phyloP scores from a whole-genome alignment of 1,140 invertebrate species.

The Drosophila bocki region DNA sequence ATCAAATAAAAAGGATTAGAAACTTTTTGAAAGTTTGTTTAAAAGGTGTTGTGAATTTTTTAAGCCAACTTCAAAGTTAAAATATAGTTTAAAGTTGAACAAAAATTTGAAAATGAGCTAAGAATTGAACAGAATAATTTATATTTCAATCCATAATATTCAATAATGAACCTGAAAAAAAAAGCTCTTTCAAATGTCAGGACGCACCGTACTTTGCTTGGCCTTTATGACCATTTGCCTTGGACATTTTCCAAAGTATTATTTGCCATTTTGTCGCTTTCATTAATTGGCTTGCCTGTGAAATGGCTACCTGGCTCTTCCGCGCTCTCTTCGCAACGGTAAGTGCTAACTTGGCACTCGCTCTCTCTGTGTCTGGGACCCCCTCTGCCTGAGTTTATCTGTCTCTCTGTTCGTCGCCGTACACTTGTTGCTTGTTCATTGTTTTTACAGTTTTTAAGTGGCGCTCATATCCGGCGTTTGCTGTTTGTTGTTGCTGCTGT shows the following conservation, averaged over 20 bases:
- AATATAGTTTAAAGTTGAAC: too few relatives aligned
- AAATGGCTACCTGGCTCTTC: slow-evolving; percentile 49
- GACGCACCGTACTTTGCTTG: neutral
- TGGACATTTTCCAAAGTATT: slow-evolving; percentile 46
- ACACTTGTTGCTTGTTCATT: slow-evolving; percentile 76
- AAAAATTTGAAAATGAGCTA: too few relatives aligned
- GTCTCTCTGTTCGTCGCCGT: slow-evolving; percentile 20
- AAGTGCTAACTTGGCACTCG: slow-evolving; percentile 53
- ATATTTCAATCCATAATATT: too few relatives aligned
- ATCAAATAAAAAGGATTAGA: too few relatives aligned
- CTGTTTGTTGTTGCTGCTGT: slow-evolving; percentile 52
- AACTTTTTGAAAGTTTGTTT: too few relatives aligned
- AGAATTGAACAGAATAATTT: too few relatives aligned
- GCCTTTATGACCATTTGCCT: slow-evolving; percentile 15
- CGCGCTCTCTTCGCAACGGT: slow-evolving; percentile 44
- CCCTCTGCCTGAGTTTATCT: slow-evolving; percentile 15
- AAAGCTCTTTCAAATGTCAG: neutral
- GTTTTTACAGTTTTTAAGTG: slow-evolving; percentile 83
- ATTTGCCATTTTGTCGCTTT: slow-evolving; percentile 80
- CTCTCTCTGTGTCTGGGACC: slow-evolving; percentile 9
- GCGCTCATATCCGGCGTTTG: slow-evolving; percentile 80
- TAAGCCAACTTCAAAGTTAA: too few relatives aligned
- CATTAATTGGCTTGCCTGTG: slow-evolving; percentile 72
- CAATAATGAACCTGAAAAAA: neutral
- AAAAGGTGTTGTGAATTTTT: too few relatives aligned